A percentile compares a stretch with the other conserved stretches of the same genome.
These are phyloP conservation scores for Esox lucius DNA, from an alignment of 2,797 vertebrate genomes.

Conservation along the genomic window DNA sequence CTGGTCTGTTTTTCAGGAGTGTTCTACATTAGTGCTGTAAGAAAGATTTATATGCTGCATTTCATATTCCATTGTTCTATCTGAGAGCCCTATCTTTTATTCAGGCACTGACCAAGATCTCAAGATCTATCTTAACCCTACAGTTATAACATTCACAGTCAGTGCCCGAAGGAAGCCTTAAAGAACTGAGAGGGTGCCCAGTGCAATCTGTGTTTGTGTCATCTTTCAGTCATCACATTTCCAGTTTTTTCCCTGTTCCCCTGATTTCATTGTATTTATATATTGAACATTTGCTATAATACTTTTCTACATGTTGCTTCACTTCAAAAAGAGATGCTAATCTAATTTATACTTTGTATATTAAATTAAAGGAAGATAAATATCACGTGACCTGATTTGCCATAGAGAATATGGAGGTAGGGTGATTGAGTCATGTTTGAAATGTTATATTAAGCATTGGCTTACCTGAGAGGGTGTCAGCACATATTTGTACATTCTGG, in stretches of 20 bases:
- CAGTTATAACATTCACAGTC: not conserved
- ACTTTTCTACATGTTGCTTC: not conserved
- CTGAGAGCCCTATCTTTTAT: constrained; percentile 37
- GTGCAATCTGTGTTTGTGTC: too few relatives aligned
- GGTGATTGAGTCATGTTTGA: too few relatives aligned
- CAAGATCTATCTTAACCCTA: not conserved
- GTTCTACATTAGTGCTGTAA: too few relatives aligned
- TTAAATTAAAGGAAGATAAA: not conserved
- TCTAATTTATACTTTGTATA: not conserved
- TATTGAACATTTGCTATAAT: too few relatives aligned
- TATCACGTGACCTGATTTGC: not conserved
- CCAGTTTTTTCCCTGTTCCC: too few relatives aligned
- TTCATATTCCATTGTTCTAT: constrained; percentile 16
- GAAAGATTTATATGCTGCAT: constrained; percentile 7
- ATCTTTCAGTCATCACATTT: too few relatives aligned
- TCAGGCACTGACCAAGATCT: constrained; percentile 23
- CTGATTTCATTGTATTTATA: too few relatives aligned
- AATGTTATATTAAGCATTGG: too few relatives aligned
- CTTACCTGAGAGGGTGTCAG: not conserved
- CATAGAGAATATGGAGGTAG: too few relatives aligned
- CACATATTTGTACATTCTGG: too few relatives aligned
- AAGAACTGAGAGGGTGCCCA: not conserved
- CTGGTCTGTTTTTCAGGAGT: not conserved
- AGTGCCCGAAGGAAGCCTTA: not conserved
- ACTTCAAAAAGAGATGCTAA: not conserved